Evolutionary conservation across 2,888 invertebrate species (phyloP).

Genomic region (Yponomeuta cagnagella): DNA sequence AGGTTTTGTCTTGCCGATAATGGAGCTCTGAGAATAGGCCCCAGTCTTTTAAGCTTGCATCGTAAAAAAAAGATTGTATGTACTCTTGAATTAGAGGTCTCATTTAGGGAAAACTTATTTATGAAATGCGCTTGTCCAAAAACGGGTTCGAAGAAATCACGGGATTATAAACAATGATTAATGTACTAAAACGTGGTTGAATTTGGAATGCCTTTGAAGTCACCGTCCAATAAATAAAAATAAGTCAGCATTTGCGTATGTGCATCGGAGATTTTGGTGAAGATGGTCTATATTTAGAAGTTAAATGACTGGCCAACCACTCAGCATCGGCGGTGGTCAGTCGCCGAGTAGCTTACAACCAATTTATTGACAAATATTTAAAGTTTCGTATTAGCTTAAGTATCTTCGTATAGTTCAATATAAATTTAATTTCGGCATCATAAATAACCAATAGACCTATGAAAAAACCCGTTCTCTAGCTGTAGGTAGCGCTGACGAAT

Average conservation of each 20-base stretch:
- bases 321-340: background rate
- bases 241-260: background rate
- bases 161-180: background rate
- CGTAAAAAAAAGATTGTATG: constrained; percentile 1
- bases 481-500: constrained; percentile 25
- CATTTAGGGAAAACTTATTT: constrained; percentile 18
- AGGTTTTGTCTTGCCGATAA: constrained; percentile 35
- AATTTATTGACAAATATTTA: constrained; percentile 15
- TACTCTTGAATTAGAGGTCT: constrained; percentile 30
- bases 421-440: constrained; percentile 63
- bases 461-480: constrained; percentile 51
- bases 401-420: constrained; percentile 51
- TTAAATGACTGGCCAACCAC: background rate
- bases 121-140: background rate
- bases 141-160: background rate
- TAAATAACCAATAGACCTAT: constrained; percentile 47
- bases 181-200: background rate
- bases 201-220: background rate
- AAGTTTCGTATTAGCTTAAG: constrained; percentile 16
- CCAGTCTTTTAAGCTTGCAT: constrained; percentile 16
- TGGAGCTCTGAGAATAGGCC: constrained; percentile 41
- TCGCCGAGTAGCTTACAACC: background rate
- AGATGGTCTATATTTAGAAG: background rate
- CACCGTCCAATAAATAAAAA: background rate
- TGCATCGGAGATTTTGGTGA: background rate